Base-by-base conservation (phyloP, 2,113 vertebrate genomes). In the Aplodontia rufa region DNA sequence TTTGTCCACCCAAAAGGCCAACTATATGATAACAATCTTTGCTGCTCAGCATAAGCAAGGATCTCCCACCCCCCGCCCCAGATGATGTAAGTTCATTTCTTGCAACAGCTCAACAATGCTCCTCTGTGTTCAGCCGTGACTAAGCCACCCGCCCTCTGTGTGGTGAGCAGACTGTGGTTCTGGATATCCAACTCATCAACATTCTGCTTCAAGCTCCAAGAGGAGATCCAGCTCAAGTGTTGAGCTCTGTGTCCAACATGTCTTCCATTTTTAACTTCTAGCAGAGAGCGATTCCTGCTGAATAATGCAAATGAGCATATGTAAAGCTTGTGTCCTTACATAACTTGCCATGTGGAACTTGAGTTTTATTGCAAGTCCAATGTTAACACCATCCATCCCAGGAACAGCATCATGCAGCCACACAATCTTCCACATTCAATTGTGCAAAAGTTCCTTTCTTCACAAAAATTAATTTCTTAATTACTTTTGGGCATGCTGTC, bases 191-290 rank as follows among this genome's bases (percentile, higher is more conserved):
- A 1, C 45, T 47, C 79, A 40, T 80, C 66, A 79, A 75, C 28
- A 12, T 42, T n/a, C 53, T 8, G 14, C 55, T 71, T 78, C n/a
- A 37, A 47, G 49, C 49, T 64, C n/a, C 12, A 66, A 51, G 32
- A 32, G 22, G 40, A 45, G n/a, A 79, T 13, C 40, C 37, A 83
- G 68, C 26, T 64, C 49, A 30, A 68, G n/a, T 32, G 60, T 37
- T 55, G 35, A 90, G 30, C 71, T 28, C 47, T 42, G n/a, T 62
- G 40, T 71, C 84, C 30, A 1, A 12, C 49, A 81, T 2, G 0
- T 7, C 71, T 60, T 87, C 81, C 78, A 85, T 90, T 92, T 87
- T 87, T 87, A 94, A 87, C 71, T 71, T 51, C 47, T 11, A 87
- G 47, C 82, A 93, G 66, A 85, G 90, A 80, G 62, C 76, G 69